A percentile compares a stretch with the other conserved stretches of the same genome.
phyloP scores from a whole-genome alignment of 64 coral and sea anemone genomes.

The Dendrophyllia cribrosa region DNA sequence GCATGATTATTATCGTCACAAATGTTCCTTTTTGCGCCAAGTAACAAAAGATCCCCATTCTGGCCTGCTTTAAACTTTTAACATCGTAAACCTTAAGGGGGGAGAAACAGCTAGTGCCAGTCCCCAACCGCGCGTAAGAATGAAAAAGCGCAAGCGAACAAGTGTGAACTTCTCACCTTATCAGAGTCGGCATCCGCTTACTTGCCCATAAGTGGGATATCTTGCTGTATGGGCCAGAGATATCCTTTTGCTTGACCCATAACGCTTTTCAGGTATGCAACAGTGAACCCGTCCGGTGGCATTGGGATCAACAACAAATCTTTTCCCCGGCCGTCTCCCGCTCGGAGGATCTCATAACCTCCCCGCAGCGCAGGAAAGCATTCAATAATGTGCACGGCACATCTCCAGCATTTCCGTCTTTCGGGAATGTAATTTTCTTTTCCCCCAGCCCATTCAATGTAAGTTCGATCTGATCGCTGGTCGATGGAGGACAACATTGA shows the following conservation, averaged over 20 bases:
- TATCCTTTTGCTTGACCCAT: slow-evolving; percentile 41
- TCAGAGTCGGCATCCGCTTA: too few relatives aligned
- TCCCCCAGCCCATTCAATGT: slow-evolving; percentile 1
- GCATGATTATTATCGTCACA: too few relatives aligned
- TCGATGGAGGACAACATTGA: background rate
- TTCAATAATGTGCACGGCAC: background rate
- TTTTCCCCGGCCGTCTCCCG: background rate
- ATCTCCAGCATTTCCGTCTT: slow-evolving; percentile 4
- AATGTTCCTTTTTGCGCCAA: too few relatives aligned
- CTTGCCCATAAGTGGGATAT: background rate
- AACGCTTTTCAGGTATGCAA: slow-evolving; percentile 4
- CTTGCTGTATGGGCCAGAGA: slow-evolving; percentile 5
- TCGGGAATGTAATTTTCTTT: slow-evolving; percentile 12
- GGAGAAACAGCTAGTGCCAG: too few relatives aligned
- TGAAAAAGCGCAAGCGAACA: too few relatives aligned
- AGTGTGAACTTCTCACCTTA: too few relatives aligned
- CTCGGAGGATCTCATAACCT: slow-evolving; percentile 1
- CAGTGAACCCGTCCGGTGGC: slow-evolving; percentile 4
- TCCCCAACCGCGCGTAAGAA: too few relatives aligned
- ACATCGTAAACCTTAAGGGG: too few relatives aligned
- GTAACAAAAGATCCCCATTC: too few relatives aligned
- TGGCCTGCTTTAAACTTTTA: too few relatives aligned
- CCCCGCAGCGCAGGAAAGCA: slow-evolving; percentile 1
- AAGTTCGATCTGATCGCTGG: slow-evolving; percentile 10
- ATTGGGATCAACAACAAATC: slow-evolving; percentile 4